Percentiles rank a stretch among this genome's conserved stretches.
phyloP scores from a whole-genome alignment of 1,140 invertebrate genomes.

The Coelopa frigida region DNA sequence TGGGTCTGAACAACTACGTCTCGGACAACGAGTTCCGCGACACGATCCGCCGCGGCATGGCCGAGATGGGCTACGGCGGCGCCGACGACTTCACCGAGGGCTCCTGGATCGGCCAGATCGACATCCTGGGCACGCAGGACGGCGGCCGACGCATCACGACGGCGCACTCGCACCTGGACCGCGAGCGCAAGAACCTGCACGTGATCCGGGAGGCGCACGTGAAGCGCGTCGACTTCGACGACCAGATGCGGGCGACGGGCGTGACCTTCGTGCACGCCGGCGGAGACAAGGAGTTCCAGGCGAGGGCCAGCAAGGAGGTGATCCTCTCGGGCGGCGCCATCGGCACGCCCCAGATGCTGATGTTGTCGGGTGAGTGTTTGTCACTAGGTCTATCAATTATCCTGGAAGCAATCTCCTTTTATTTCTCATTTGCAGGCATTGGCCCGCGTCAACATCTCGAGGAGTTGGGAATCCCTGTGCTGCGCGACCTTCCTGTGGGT shows the following conservation, averaged over 20 bases:
- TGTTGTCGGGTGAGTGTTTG: conserved; percentile 77
- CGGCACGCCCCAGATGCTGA: conserved; percentile 71
- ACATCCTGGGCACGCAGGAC: conserved; percentile 17
- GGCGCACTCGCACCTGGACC: conserved; percentile 17
- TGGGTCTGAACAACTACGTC: conserved; percentile 51
- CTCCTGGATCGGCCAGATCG: conserved; percentile 48
- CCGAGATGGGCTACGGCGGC: conserved; percentile 44
- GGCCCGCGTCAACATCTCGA: conserved; percentile 69
- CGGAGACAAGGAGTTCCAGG: conserved; percentile 53
- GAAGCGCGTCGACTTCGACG: conserved; percentile 65
- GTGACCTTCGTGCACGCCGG: conserved; percentile 71
- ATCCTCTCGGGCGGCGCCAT: conserved; percentile 71
- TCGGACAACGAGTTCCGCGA: conserved; percentile 40
- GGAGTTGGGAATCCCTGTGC: conserved; percentile 59
- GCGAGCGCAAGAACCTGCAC: conserved; percentile 54
- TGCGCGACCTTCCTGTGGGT: conserved; percentile 63
- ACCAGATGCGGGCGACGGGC: conserved; percentile 59
- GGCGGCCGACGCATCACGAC: conserved; percentile 48
- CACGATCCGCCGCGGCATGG: conserved; percentile 42
- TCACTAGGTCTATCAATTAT: no score
- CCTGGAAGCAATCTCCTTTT: no score
- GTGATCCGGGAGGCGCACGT: conserved; percentile 56
- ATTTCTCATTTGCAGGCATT: no score
- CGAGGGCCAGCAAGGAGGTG: conserved; percentile 63
- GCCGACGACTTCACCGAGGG: conserved; percentile 51